Base-by-base conservation (phyloP, 2,888 invertebrate species). In the Alsophila aescularia region DNA sequence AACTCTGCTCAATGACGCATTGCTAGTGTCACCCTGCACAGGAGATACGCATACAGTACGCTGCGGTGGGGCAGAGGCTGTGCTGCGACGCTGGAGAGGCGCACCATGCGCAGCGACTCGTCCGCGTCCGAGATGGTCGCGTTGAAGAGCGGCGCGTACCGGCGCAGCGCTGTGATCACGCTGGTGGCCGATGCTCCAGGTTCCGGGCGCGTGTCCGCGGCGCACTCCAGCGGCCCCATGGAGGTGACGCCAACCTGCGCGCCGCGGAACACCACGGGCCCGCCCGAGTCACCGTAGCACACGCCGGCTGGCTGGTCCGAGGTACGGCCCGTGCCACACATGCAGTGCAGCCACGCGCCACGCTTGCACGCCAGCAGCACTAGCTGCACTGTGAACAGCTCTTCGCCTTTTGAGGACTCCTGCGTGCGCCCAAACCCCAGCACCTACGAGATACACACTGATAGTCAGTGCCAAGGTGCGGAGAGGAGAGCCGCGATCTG, bases 271-370 rank as follows among this genome's bases (percentile, higher is more conserved):
- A 85, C 24, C 54, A 83, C 81, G 16, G 89, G 87, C 45, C 88
- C 90, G 47, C 89, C 90, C 18, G 87, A 88, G 79, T 89, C 90
- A 0, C 90, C 89, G 24, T 85, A 69, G 79, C 90, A 89, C 52
- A 88, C 88, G 57, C 85, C 87, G 49, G 62, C 45, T 21, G 47
- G 58, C 34, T 53, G 16, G 57, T 12, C n/a, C 29, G 5, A 27
- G 39, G 21, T 39, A 37, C 43, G 51, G 44, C 64, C 68, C 62
- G 62, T 67, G 53, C 75, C 81, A 70, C 87, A 87, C 72, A 73
- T 67, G 72, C 84, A 85, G 67, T 75, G 77, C 53, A 63, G 40
- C 86, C 86, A 87, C 18, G 58, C 61, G 40, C 49, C 64, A 53
- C 83, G 83, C 60, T 68, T 80, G 73, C 89, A 88, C 48, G 32